A percentile compares a stretch with the other conserved stretches of the same genome.
Evolutionary conservation across 2,888 invertebrate species (phyloP).

Genomic region (Trachelus tabidus): DNA sequence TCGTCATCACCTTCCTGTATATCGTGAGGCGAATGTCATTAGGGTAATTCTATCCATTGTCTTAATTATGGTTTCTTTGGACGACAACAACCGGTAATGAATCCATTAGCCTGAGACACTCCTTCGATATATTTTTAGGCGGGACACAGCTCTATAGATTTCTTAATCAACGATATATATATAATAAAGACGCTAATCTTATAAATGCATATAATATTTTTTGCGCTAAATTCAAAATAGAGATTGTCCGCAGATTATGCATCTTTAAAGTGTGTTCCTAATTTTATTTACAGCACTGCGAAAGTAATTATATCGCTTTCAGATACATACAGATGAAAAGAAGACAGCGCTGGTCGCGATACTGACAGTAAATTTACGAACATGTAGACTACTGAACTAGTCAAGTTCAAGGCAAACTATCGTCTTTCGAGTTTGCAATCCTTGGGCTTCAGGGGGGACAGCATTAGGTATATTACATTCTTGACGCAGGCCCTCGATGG

Average conservation of each 20-base stretch:
- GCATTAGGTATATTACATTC: background rate
- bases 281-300: too few species aligned
- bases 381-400: background rate
- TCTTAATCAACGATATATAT: background rate
- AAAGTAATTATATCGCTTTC: too few species aligned
- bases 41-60: slow-evolving; percentile 31
- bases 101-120: slow-evolving; percentile 36
- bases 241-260: background rate
- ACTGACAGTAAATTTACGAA: too few species aligned
- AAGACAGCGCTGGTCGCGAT: too few species aligned
- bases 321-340: too few species aligned
- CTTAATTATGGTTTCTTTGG: slow-evolving; percentile 24
- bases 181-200: background rate
- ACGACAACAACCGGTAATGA: slow-evolving; percentile 34
- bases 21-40: slow-evolving; percentile 22
- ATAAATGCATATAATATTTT: background rate
- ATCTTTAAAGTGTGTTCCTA: background rate
- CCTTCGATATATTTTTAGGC: background rate
- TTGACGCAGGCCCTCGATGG: background rate
- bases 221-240: background rate
- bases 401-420: slow-evolving; percentile 14
- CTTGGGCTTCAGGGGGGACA: background rate
- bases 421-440: slow-evolving; percentile 8
- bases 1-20: background rate
- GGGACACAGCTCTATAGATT: background rate